Evolutionary conservation across 1,140 invertebrate species (phyloP), one percentile per base, ranked within the genome.

Genomic region (Proales similis): DNA sequence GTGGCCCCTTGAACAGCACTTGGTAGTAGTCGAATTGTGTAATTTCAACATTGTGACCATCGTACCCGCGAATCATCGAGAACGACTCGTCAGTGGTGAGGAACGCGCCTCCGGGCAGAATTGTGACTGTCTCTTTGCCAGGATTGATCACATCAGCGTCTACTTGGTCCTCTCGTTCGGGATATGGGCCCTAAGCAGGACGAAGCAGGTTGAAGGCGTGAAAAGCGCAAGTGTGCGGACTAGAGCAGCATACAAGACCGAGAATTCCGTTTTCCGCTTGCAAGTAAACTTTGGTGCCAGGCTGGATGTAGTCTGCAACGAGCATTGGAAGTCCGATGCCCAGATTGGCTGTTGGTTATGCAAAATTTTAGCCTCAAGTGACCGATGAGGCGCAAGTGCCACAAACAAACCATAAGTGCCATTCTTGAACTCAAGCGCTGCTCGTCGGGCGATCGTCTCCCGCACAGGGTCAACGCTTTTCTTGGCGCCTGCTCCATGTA

Each of bases 391-490:
- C 20, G 7, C 17, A 26, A 48, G 19, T 27, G 5, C 1, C 26
- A 5, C 20, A 12, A 45, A 45, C 26, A 45, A 45, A 83, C 88
- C 90, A 80, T 94, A 91, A 90, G 97, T 97, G 70, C 93, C 94
- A 80, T 98, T 84, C 71, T 85, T 82, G 69, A 98, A 97, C 78
- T 99, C 94, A 19, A 92, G 72, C 33, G 94, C 94, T 63, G 88
- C 94, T 72, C 94, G 79, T 68, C 81, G 82, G 1, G 90, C 85
- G 65, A 98, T 98, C 67, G 84, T 82, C 70, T 96, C 87, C 57
- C 92, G 81, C 29, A 83, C 12, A 3, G 57, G 17, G 47, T 61
- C 57, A 20, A 45, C 9, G 20, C 11, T 38, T 61, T 61, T 61
- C 26, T 68, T 66, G 6, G 42, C 75, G 64, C 80, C 80, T 66